Percentiles rank a stretch among this genome's conserved stretches.
phyloP scores from a whole-genome alignment of 2,797 vertebrate species.

The Xenopus petersii region DNA sequence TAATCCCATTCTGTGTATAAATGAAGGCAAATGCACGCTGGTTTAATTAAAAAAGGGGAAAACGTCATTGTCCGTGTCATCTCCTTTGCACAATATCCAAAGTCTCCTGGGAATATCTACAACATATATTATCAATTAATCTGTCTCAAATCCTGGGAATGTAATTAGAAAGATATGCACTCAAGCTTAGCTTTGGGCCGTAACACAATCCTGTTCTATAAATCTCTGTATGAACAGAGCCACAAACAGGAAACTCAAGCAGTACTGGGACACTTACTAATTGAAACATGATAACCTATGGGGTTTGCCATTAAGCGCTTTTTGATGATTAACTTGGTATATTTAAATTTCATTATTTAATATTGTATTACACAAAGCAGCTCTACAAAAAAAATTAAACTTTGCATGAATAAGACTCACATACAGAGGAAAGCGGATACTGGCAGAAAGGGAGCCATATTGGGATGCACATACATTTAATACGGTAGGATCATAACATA shows the following conservation, averaged over 20 bases:
- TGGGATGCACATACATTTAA: too few species aligned
- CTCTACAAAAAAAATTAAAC: conserved; percentile 43
- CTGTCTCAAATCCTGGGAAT: conserved; percentile 56
- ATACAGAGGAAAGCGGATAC: conserved; percentile 40
- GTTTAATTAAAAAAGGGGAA: neutral
- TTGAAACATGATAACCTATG: conserved; percentile 50
- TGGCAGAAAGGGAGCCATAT: neutral
- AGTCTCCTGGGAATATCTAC: neutral
- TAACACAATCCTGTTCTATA: conserved; percentile 56
- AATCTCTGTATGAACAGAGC: conserved; percentile 56
- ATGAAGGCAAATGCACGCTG: too few species aligned
- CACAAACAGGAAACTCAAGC: conserved; percentile 56
- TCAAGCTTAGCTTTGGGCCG: conserved; percentile 56
- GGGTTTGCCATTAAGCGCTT: conserved; percentile 55
- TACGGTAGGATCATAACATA: too few species aligned
- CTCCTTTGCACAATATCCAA: neutral
- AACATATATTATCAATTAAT: conserved; percentile 56
- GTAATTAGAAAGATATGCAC: conserved; percentile 59
- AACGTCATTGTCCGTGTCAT: neutral
- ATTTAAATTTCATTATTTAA: conserved; percentile 59
- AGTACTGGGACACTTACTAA: conserved; percentile 54
- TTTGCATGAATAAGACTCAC: conserved; percentile 50
- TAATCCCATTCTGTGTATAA: too few species aligned
- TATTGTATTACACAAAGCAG: conserved; percentile 54
- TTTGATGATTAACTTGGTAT: conserved; percentile 56